Evolutionary conservation across 2,797 vertebrate genomes (phyloP), one percentile per base, ranked within the genome.

Genomic region (Neostethus bicornis): DNA sequence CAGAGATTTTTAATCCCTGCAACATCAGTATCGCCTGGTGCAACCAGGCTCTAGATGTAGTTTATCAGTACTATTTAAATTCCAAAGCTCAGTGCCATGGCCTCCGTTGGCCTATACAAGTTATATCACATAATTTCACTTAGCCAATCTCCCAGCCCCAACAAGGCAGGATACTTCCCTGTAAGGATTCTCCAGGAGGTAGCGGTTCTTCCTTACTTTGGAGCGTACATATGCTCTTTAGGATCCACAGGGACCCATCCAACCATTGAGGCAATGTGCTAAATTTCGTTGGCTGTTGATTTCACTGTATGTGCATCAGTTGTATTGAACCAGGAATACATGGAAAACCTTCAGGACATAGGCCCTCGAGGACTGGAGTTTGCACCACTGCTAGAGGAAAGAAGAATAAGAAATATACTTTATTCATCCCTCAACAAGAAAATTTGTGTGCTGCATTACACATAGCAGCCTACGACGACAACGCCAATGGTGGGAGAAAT

Each of bases 161-260:
- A 38, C 76, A 7, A 16, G 50, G 17, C 79, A 70, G 71, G 81
- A 75, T 0, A 14, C 73, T 79, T 86, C 90, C 68, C 25, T 84
- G 84, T 99, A 99, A n/a, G 95, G 96, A 80, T 99, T 99, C 80
- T 94, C 94, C 84, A 99, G 79, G 86, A 99, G 88, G 90, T 99
- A 99, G 60, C 63, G 85, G 88, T 94, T 99, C 43, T 79, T 84
- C 10, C 92, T 35, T 94, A 96, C 81, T 93, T 95, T 0, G 97
- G 97, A 29, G 97, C 96, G 0, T 96, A 99, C 96, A 99, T 99
- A 87, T 98, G 96, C 80, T 99, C 97, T 62, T 94, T 95, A 81
- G 96, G 93, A 85, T 98, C 94, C 0, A 93, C 94, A 0, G 83
- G 1, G 97, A 96, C 73, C 96, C 96, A 21, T 99, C 97, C 0